Evolutionary conservation across 2,888 invertebrate genomes (phyloP).

Genomic region (Rotaria socialis): DNA sequence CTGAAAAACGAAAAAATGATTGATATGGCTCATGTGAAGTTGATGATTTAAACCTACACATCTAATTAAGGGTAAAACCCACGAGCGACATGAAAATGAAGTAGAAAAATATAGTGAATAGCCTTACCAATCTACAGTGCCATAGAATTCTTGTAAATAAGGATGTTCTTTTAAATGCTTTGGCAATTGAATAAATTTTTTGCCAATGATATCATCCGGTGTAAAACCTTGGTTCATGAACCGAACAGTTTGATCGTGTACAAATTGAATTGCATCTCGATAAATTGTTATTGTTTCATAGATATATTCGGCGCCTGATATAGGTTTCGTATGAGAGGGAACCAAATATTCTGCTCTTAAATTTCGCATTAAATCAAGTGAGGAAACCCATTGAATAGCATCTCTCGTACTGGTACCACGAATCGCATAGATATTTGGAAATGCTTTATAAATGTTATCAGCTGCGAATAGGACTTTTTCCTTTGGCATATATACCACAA

Average conservation of each 20-base stretch:
- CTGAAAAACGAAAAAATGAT: slow-evolving; percentile 49
- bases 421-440: slow-evolving; percentile 55
- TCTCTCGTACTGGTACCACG: slow-evolving; percentile 52
- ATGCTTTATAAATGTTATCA: slow-evolving; percentile 53
- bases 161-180: slow-evolving; percentile 49
- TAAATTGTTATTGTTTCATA: slow-evolving; percentile 49
- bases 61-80: no score
- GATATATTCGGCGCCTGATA: slow-evolving; percentile 49
- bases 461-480: slow-evolving; percentile 51
- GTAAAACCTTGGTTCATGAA: slow-evolving; percentile 52
- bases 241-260: slow-evolving; percentile 54
- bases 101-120: slow-evolving; percentile 38
- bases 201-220: slow-evolving; percentile 53
- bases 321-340: slow-evolving; percentile 53
- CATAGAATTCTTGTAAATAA: slow-evolving; percentile 53
- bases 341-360: slow-evolving; percentile 51
- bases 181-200: slow-evolving; percentile 50
- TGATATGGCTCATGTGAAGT: no score
- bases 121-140: slow-evolving; percentile 53
- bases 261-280: slow-evolving; percentile 53
- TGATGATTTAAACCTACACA: no score
- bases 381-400: slow-evolving; percentile 51
- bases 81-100: no score
- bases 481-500: slow-evolving; percentile 53
- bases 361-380: slow-evolving; percentile 52